phyloP scores from a whole-genome alignment of 2,888 invertebrate genomes.

The Drosophila peninsularis region DNA sequence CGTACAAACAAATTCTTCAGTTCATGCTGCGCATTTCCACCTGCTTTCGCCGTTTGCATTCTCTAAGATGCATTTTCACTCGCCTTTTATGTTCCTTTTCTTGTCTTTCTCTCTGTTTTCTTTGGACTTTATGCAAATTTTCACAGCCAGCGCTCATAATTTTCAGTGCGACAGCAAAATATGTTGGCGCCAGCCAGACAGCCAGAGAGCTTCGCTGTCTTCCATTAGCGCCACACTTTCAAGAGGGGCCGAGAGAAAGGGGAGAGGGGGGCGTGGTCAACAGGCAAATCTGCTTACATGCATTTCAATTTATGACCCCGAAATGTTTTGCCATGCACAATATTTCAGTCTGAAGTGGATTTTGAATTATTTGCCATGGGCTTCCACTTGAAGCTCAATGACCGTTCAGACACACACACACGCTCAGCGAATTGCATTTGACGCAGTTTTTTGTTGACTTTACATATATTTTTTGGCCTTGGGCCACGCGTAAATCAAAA shows the following conservation, averaged over 20 bases:
- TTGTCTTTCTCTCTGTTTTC: constrained; percentile 20
- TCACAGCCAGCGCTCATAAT: constrained; percentile 68
- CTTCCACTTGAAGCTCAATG: constrained; percentile 60
- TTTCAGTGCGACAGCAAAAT: constrained; percentile 73
- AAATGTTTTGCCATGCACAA: constrained; percentile 43
- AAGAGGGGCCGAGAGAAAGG: not conserved
- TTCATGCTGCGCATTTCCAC: constrained; percentile 40
- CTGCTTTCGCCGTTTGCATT: constrained; percentile 52
- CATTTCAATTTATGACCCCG: constrained; percentile 60
- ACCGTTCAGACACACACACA: constrained; percentile 32
- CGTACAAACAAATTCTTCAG: constrained; percentile 63
- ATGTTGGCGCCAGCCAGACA: constrained; percentile 69
- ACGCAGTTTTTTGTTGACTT: constrained; percentile 14
- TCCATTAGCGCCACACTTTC: constrained; percentile 53
- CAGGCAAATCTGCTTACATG: constrained; percentile 58
- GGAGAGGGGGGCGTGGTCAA: constrained; percentile 21
- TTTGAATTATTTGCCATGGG: constrained; percentile 40
- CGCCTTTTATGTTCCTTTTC: constrained; percentile 13
- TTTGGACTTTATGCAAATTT: constrained; percentile 69
- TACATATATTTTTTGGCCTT: constrained; percentile 47
- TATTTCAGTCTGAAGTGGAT: constrained; percentile 55
- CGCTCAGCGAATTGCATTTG: constrained; percentile 39
- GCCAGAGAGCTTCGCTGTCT: constrained; percentile 36
- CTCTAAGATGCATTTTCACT: constrained; percentile 27
- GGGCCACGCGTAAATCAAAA: constrained; percentile 48